These are phyloP conservation scores for Doris montereyensis DNA, from an alignment of 2,888 invertebrate species.

Conservation along the genomic window DNA sequence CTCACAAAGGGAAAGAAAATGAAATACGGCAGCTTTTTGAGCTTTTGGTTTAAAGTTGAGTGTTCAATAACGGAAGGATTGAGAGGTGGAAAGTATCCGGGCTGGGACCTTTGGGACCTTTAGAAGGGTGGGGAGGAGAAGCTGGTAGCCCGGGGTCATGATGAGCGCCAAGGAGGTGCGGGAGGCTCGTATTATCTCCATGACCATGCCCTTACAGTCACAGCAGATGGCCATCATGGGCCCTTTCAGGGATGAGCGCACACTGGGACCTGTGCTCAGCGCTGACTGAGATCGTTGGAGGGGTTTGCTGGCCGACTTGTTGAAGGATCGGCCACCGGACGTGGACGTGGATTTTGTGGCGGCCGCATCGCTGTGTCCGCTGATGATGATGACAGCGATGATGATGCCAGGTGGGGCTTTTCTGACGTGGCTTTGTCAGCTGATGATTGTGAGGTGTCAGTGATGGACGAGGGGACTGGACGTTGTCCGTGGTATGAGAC, in stretches of 20 bases:
- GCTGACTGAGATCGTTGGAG: constrained; percentile 52
- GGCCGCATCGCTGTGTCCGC: too few relatives aligned
- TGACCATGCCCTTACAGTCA: constrained; percentile 94
- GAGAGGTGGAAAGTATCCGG: too few relatives aligned
- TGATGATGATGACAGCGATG: neutral
- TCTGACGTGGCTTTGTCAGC: too few relatives aligned
- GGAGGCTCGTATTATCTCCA: constrained; percentile 93
- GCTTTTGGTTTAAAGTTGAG: neutral
- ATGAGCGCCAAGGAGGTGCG: constrained; percentile 75
- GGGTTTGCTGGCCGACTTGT: constrained; percentile 45
- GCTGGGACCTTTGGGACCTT: too few relatives aligned
- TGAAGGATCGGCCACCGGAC: too few relatives aligned
- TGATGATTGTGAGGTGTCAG: too few relatives aligned
- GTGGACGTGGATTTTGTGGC: too few relatives aligned
- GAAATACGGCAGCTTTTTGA: too few relatives aligned
- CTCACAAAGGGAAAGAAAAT: too few relatives aligned
- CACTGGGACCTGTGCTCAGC: constrained; percentile 43
- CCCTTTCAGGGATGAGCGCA: constrained; percentile 60
- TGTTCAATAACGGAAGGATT: neutral
- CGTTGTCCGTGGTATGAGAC: too few relatives aligned
- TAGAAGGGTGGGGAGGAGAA: neutral
- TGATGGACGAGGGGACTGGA: too few relatives aligned
- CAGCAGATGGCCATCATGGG: constrained; percentile 92
- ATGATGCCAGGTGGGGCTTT: too few relatives aligned
- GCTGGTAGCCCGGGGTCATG: neutral